A percentile compares a stretch with the other conserved stretches of the same genome.
Evolutionary conservation across 2,888 invertebrate species (phyloP).

Genomic region (Acleris cristana): DNA sequence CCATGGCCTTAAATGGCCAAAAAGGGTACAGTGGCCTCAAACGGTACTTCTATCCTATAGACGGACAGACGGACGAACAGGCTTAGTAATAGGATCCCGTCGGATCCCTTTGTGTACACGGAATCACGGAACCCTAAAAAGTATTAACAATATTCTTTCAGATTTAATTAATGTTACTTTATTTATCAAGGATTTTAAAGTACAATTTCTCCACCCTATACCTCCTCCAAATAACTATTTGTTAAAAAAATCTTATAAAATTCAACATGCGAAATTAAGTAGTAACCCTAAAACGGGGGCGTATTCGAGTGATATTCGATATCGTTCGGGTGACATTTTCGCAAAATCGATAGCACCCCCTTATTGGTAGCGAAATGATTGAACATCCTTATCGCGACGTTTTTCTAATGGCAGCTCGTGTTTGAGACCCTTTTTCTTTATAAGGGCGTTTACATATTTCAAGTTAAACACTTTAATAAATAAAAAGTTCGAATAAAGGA

Average conservation of each 20-base stretch:
- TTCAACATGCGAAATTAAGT: constrained; percentile 23
- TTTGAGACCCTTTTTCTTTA: constrained; percentile 79
- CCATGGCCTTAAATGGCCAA: no score
- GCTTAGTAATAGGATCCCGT: no score
- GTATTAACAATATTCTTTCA: no score
- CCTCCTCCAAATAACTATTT: no score
- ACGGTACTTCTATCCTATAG: no score
- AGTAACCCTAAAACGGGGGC: constrained; percentile 50
- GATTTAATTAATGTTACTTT: no score
- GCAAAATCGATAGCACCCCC: constrained; percentile 81
- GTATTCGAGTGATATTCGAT: constrained; percentile 67
- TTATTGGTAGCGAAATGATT: constrained; percentile 83
- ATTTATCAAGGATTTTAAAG: no score
- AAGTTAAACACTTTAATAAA: not conserved
- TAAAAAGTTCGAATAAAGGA: not conserved
- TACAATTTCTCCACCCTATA: no score
- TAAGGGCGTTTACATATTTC: constrained; percentile 61
- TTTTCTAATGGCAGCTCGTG: constrained; percentile 81
- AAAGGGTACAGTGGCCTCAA: no score
- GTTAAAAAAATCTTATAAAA: constrained; percentile 2
- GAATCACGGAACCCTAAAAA: no score
- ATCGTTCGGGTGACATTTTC: constrained; percentile 75
- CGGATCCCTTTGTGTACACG: no score
- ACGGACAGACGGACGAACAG: no score
- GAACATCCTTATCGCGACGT: constrained; percentile 84